phyloP scores from a whole-genome alignment of 2,888 invertebrate species.

The Achlya flavicornis region DNA sequence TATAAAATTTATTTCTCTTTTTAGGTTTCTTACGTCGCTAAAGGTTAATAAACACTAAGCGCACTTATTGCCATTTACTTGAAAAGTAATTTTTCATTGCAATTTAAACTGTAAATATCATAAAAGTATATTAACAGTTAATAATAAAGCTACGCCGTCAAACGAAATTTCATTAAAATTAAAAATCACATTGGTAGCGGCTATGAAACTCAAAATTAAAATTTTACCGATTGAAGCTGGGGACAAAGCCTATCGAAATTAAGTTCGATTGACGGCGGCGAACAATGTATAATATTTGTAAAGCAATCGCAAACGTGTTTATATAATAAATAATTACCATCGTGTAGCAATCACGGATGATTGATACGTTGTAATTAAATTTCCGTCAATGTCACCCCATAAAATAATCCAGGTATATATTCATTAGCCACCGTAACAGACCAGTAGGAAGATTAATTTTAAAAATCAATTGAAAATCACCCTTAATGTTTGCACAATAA shows the following conservation, averaged over 20 bases:
- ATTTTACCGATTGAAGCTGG: conserved; percentile 13
- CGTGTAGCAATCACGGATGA: conserved; percentile 22
- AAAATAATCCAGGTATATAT: background rate
- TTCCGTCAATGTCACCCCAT: background rate
- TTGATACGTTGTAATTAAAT: conserved; percentile 10
- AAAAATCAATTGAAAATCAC: conserved; percentile 7
- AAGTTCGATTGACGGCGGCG: conserved; percentile 26
- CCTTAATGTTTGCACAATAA: background rate
- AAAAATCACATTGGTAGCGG: conserved; percentile 7
- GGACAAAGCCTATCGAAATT: conserved; percentile 31
- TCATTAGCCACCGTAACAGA: background rate
- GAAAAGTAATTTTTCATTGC: too few species aligned
- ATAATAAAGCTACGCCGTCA: background rate
- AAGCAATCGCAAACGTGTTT: conserved; percentile 27
- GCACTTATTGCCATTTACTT: background rate
- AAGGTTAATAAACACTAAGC: too few species aligned
- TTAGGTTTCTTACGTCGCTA: too few species aligned
- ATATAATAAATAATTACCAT: conserved; percentile 25
- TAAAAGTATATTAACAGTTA: background rate
- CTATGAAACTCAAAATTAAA: conserved; percentile 3
- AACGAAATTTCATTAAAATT: conserved; percentile 9
- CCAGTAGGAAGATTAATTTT: background rate
- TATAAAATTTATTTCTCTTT: too few species aligned
- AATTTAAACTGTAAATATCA: background rate
- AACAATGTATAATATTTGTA: conserved; percentile 26